phyloP scores from a whole-genome alignment of 1,140 invertebrate genomes.

The Cherax quadricarinatus region DNA sequence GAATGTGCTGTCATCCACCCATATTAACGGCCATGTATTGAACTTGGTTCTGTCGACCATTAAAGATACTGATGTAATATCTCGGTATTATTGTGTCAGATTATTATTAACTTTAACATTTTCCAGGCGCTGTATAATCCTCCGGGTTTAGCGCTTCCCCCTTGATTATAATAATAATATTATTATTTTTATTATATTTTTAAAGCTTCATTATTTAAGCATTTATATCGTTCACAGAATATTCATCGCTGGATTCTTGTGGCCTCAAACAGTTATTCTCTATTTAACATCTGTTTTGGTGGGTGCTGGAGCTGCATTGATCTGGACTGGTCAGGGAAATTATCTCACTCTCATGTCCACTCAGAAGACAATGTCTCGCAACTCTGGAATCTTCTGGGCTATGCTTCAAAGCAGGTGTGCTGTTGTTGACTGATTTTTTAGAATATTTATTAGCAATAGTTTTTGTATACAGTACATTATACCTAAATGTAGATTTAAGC shows the following conservation, averaged over 20 bases:
- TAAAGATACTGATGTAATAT: too few species aligned
- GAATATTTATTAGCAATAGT: slow-evolving; percentile 89
- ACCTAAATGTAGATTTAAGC: too few species aligned
- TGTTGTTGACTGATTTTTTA: slow-evolving; percentile 77
- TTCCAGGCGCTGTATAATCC: too few species aligned
- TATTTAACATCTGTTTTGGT: slow-evolving; percentile 90
- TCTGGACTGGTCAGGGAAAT: slow-evolving; percentile 91
- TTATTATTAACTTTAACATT: too few species aligned
- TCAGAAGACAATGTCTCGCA: slow-evolving; percentile 90
- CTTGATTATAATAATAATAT: too few species aligned
- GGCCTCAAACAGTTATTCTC: slow-evolving; percentile 87
- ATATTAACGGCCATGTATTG: too few species aligned
- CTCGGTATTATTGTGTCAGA: too few species aligned
- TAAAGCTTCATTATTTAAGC: too few species aligned
- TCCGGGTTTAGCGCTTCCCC: too few species aligned
- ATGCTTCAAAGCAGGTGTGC: slow-evolving; percentile 83
- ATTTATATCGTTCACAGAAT: slow-evolving; percentile 69
- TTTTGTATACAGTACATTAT: slow-evolving; percentile 89
- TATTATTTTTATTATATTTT: too few species aligned
- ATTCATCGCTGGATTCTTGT: slow-evolving; percentile 84
- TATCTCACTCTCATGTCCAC: slow-evolving; percentile 95
- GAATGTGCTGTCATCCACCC: too few species aligned
- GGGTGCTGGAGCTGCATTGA: slow-evolving; percentile 91
- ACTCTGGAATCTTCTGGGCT: slow-evolving; percentile 97
- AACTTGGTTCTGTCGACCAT: too few species aligned